Percentiles rank a stretch among this genome's conserved stretches.
These are phyloP conservation scores for Pipistrellus kuhlii DNA, from an alignment of 2,797 vertebrate species.

Conservation along the genomic window DNA sequence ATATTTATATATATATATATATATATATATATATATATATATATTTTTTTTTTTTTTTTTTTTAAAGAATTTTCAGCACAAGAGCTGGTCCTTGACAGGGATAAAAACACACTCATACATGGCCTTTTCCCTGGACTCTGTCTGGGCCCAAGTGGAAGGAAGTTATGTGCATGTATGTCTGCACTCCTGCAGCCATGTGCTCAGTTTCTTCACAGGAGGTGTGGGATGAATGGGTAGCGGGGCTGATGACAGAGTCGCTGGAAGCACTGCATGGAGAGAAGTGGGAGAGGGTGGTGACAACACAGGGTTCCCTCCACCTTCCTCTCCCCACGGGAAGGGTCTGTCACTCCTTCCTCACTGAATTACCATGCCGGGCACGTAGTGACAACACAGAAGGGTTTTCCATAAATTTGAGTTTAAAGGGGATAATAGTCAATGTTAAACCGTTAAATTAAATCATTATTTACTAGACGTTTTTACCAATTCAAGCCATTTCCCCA, in stretches of 20 bases:
- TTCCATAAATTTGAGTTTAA: slow-evolving; percentile 78
- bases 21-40: no score
- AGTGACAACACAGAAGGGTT: not conserved
- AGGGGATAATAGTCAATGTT: slow-evolving; percentile 47
- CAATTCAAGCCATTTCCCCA: slow-evolving; percentile 76
- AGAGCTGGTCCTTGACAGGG: not conserved
- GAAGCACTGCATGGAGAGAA: not conserved
- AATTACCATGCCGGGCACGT: slow-evolving; percentile 39
- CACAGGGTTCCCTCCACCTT: not conserved
- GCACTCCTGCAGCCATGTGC: not conserved
- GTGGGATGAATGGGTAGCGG: not conserved
- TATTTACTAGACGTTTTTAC: slow-evolving; percentile 80
- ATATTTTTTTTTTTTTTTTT: no score
- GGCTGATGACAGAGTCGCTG: not conserved
- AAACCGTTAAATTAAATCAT: slow-evolving; percentile 75
- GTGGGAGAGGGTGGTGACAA: not conserved
- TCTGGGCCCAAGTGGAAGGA: not conserved
- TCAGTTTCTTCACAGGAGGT: not conserved
- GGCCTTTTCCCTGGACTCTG: not conserved
- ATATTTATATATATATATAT: no score
- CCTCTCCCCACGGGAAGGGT: not conserved
- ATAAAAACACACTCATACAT: not conserved
- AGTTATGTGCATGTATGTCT: not conserved
- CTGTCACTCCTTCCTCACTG: not conserved
- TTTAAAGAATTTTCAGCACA: not conserved